Percentiles rank a stretch among this genome's conserved stretches.
These are phyloP conservation scores for Vireo griseus DNA, from an alignment of 2,797 vertebrate species.

Conservation along the genomic window DNA sequence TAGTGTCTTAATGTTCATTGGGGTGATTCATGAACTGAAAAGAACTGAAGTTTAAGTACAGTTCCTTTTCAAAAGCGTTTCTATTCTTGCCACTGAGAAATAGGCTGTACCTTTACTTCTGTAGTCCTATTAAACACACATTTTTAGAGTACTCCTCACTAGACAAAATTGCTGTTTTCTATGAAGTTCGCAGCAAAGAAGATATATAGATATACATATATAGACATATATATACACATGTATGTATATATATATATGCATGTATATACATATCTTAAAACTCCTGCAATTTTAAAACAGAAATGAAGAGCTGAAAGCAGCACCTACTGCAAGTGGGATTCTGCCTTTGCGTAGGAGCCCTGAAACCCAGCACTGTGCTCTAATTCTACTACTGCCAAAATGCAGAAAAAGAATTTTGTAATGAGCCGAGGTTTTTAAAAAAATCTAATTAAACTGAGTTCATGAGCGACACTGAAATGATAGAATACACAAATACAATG, in stretches of 20 bases:
- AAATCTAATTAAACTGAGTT: conserved; percentile 3
- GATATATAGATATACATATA: not conserved
- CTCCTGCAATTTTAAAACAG: not conserved
- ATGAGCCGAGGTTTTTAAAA: not conserved
- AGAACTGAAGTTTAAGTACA: not conserved
- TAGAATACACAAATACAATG: not conserved
- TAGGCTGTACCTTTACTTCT: not conserved
- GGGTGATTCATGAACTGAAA: not conserved
- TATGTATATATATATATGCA: too few species aligned
- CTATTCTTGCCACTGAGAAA: conserved; percentile 13
- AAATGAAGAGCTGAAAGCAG: not conserved
- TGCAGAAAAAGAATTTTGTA: not conserved
- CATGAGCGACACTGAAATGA: not conserved
- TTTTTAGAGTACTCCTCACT: not conserved
- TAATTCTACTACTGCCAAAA: conserved; percentile 16
- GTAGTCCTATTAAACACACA: not conserved
- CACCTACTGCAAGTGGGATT: not conserved
- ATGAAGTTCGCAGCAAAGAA: not conserved
- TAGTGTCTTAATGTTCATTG: not conserved
- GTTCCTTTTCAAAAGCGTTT: not conserved
- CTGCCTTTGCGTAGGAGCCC: not conserved
- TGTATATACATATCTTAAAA: not conserved
- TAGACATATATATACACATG: fast-evolving
- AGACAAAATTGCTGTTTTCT: not conserved
- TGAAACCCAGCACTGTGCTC: not conserved